These are phyloP conservation scores for Petrocephalus schoutedeni DNA, from an alignment of 2,797 vertebrate genomes.

Conservation along the genomic window DNA sequence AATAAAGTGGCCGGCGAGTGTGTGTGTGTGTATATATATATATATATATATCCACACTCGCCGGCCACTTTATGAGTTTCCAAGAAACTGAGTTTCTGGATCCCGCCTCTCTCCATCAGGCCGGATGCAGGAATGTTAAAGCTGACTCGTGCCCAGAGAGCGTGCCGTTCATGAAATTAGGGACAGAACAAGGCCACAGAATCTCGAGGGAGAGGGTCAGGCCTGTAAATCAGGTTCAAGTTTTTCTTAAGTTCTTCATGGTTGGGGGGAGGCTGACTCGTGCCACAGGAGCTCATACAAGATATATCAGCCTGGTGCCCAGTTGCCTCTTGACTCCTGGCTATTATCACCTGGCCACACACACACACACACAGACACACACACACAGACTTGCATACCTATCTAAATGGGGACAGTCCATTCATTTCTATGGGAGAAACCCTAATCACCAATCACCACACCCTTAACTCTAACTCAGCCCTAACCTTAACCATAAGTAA, in stretches of 20 bases:
- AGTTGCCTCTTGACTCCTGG: conserved; percentile 21
- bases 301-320: conserved; percentile 20
- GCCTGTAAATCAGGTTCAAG: conserved; percentile 13
- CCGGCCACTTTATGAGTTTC: no score
- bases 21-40: no score
- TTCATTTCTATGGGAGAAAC: no score
- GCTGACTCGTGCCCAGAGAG: neutral
- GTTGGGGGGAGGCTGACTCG: neutral
- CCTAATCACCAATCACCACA: no score
- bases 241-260: neutral
- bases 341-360: conserved; percentile 10
- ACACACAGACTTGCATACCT: neutral
- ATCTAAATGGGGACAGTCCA: no score
- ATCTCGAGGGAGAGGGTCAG: conserved; percentile 17
- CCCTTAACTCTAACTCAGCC: no score
- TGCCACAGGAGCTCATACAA: conserved; percentile 13
- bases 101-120: neutral
- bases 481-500: no score
- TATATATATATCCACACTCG: no score
- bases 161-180: conserved; percentile 23
- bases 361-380: neutral
- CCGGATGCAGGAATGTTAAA: neutral
- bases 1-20: no score
- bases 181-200: conserved; percentile 24
- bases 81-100: neutral